phyloP scores from a whole-genome alignment of 2,888 invertebrate species.

The Mermis nigrescens region DNA sequence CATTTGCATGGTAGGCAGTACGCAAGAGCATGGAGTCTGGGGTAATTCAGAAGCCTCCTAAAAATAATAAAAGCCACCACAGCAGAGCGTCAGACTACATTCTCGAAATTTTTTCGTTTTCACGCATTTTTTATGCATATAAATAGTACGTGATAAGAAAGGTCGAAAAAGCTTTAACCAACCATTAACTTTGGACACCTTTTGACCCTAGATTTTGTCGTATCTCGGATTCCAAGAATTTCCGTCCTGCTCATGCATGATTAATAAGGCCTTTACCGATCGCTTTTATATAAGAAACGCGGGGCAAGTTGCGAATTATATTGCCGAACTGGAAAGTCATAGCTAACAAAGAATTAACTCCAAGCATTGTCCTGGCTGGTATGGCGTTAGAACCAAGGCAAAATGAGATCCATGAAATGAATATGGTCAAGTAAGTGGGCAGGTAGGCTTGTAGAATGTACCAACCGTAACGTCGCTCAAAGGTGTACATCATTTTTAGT shows the following conservation, averaged over 20 bases:
- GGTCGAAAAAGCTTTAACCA: no score
- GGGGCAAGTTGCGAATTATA: conserved; percentile 12
- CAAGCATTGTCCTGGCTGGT: conserved; percentile 14
- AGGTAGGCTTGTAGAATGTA: conserved; percentile 31
- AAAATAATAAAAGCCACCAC: no score
- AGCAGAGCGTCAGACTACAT: no score
- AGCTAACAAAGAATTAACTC: conserved; percentile 13
- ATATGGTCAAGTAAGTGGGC: conserved; percentile 30
- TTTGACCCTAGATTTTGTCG: neutral
- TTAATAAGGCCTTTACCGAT: neutral
- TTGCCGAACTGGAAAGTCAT: conserved; percentile 15
- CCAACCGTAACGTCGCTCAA: conserved; percentile 28
- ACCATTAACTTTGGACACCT: neutral
- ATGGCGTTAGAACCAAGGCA: conserved; percentile 12
- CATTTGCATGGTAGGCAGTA: no score
- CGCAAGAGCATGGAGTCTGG: no score
- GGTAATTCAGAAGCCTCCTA: no score
- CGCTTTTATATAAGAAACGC: conserved; percentile 12
- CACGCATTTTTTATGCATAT: no score
- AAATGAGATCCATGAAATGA: conserved; percentile 19
- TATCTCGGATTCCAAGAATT: neutral
- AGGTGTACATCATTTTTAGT: conserved; percentile 26
- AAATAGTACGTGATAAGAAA: no score
- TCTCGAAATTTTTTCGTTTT: no score
- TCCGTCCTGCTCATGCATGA: no score